Evolutionary conservation across 2,797 vertebrate species (phyloP).

Genomic region (Sciurus carolinensis): DNA sequence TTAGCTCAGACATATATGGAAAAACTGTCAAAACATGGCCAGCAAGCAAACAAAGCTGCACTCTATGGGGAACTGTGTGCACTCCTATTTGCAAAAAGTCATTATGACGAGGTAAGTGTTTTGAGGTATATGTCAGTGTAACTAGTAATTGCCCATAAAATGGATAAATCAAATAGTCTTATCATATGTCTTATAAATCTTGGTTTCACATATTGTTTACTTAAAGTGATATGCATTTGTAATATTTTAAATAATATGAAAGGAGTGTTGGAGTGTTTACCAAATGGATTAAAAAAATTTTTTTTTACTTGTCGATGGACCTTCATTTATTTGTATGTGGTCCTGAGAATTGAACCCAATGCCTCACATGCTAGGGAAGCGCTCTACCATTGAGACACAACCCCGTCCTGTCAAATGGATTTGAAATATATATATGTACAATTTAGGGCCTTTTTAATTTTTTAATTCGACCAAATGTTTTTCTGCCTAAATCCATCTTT

Average conservation of each 20-base stretch:
- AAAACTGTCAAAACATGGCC: slow-evolving; percentile 97
- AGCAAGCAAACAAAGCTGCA: slow-evolving; percentile 98
- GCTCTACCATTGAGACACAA: no score
- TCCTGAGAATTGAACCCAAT: no score
- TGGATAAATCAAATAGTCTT: background rate
- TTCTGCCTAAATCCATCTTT: slow-evolving; percentile 9
- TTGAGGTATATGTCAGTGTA: slow-evolving; percentile 37
- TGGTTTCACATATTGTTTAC: slow-evolving; percentile 33
- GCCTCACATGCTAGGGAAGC: no score
- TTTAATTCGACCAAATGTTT: slow-evolving; percentile 25
- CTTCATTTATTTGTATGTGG: no score
- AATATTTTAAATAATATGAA: slow-evolving; percentile 49
- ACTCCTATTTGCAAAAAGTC: slow-evolving; percentile 99
- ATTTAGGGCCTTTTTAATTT: background rate
- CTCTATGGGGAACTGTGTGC: slow-evolving; percentile 98
- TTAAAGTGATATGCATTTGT: background rate
- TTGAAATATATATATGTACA: background rate
- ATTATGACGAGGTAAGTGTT: slow-evolving; percentile 96
- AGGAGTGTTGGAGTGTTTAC: slow-evolving; percentile 18
- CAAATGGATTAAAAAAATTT: background rate
- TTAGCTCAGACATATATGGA: slow-evolving; percentile 99
- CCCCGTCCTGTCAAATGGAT: no score
- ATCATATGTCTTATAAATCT: slow-evolving; percentile 18
- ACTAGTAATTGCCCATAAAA: background rate
- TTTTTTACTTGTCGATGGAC: no score